A percentile compares a stretch with the other conserved stretches of the same genome.
phyloP scores from a whole-genome alignment of 2,797 vertebrate species.

The Acanthornis magna region DNA sequence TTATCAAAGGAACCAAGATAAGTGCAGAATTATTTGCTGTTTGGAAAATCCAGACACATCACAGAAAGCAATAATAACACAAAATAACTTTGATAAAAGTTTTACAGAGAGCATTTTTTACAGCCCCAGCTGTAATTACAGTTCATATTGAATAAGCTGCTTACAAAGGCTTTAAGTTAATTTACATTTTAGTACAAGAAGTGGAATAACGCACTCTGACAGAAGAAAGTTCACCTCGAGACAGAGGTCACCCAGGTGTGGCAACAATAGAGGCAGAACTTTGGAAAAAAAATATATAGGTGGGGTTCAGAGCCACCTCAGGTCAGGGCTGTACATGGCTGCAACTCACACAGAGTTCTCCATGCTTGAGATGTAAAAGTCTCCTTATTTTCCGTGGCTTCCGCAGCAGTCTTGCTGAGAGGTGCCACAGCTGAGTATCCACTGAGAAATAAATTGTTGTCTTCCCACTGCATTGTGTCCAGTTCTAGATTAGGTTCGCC shows the following conservation, averaged over 20 bases:
- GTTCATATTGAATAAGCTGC: constrained; percentile 33
- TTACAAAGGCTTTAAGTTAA: background rate
- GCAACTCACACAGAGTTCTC: background rate
- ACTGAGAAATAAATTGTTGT: background rate
- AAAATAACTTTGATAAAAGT: constrained; percentile 42
- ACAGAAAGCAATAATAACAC: constrained; percentile 21
- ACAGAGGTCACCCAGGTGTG: background rate
- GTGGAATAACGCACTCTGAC: background rate
- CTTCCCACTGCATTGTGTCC: background rate
- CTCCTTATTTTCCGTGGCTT: background rate
- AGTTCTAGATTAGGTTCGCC: background rate
- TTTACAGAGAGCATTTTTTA: constrained; percentile 36
- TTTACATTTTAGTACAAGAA: constrained; percentile 29
- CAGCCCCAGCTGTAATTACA: constrained; percentile 15
- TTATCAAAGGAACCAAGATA: constrained; percentile 44
- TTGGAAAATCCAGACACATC: constrained; percentile 51
- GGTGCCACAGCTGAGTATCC: background rate
- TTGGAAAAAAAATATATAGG: background rate
- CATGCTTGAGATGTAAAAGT: background rate
- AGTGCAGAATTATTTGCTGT: constrained; percentile 53
- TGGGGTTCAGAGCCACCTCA: background rate
- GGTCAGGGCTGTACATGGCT: background rate
- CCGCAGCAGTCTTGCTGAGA: background rate
- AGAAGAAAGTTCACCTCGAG: background rate
- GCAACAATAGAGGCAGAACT: background rate